phyloP scores from a whole-genome alignment of 2,888 invertebrate genomes.

The Tipula unca region DNA sequence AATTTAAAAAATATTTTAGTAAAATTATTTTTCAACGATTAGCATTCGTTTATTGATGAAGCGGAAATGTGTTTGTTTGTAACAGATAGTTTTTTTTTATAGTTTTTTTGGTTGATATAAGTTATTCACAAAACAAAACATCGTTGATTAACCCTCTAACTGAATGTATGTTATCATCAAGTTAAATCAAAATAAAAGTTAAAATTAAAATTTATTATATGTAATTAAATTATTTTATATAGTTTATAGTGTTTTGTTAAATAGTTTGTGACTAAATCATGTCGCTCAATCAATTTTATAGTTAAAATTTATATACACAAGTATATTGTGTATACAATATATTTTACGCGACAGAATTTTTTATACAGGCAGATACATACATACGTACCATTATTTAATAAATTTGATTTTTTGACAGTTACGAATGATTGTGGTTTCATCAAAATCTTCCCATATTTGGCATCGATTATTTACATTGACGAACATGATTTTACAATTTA shows the following conservation, averaged over 20 bases:
- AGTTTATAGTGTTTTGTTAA: constrained; percentile 14
- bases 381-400: not conserved
- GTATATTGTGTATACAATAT: not conserved
- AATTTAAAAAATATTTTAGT: not conserved
- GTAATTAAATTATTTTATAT: constrained; percentile 14
- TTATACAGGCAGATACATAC: not conserved
- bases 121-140: not conserved
- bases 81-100: not conserved
- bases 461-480: not conserved
- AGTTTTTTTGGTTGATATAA: not conserved
- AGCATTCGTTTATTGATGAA: not conserved
- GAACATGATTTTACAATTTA: too few species aligned
- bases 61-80: not conserved
- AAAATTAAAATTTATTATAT: constrained; percentile 14
- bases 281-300: constrained; percentile 14
- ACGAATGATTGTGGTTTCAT: not conserved
- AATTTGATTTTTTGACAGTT: not conserved
- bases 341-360: not conserved
- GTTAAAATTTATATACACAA: not conserved
- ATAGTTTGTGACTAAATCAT: constrained; percentile 14
- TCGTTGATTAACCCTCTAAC: not conserved
- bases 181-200: not conserved
- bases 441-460: not conserved
- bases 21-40: not conserved
- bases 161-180: not conserved